These are phyloP conservation scores for Stichodactyla mertensii DNA, from an alignment of 64 coral and sea anemone genomes.

Conservation along the genomic window DNA sequence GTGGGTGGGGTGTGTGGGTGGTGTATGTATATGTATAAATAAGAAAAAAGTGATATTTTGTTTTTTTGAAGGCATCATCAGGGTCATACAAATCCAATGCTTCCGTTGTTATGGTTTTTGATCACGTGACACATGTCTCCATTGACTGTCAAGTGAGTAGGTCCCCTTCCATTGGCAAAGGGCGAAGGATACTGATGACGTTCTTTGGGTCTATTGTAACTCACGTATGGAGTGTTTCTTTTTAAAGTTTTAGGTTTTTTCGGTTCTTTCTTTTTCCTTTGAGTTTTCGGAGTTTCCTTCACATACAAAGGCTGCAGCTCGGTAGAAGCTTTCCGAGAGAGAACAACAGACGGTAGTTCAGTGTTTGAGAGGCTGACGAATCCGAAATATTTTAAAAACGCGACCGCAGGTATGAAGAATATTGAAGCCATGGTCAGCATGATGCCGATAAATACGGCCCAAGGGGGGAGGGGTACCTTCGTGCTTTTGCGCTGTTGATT, in stretches of 20 bases:
- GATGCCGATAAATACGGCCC: constrained; percentile 82
- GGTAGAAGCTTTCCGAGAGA: constrained; percentile 16
- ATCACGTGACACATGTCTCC: constrained; percentile 60
- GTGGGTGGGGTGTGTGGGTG: too few species aligned
- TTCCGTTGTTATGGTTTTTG: constrained; percentile 53
- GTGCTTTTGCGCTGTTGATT: constrained; percentile 41
- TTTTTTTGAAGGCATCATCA: not conserved
- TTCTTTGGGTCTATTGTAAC: not conserved
- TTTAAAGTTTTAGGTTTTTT: constrained; percentile 7
- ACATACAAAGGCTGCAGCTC: constrained; percentile 49
- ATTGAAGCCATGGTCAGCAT: constrained; percentile 77
- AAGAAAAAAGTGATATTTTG: not conserved
- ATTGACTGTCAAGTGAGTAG: constrained; percentile 20
- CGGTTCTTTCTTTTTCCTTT: constrained; percentile 36
- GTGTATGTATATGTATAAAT: not conserved
- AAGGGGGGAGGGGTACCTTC: constrained; percentile 48
- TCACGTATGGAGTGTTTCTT: not conserved
- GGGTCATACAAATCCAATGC: not conserved
- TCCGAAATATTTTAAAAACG: constrained; percentile 72
- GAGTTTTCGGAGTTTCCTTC: not conserved
- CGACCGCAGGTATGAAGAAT: constrained; percentile 85
- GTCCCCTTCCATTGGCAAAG: not conserved
- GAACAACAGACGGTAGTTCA: constrained; percentile 50
- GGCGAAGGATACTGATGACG: not conserved
- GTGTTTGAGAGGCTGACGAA: constrained; percentile 45